Evolutionary conservation across 2,113 vertebrate genomes (phyloP), one percentile per base, ranked within the genome.

Genomic region (Tapirus terrestris): DNA sequence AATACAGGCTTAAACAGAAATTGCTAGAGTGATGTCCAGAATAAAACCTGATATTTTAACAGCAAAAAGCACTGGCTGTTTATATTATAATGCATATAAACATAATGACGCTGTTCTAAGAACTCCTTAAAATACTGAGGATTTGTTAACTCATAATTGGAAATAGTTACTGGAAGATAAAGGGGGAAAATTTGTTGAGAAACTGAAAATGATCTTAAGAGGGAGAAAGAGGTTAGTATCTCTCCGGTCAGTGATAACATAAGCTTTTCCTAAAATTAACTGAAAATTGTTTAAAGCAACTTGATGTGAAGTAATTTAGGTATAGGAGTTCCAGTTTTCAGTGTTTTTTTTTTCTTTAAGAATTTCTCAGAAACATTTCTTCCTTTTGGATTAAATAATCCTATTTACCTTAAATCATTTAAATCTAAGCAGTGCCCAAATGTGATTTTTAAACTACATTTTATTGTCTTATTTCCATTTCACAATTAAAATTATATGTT

Each of bases 1-100:
- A 70, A 84, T 21, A 21, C 72, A 77, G 61, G 89, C 92, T 53
- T 95, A 75, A 96, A 95, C 67, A 67, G 80, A 96, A 94, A 96
- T 95, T 86, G 43, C 94, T 97, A 67, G 48, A 97, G 91, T 68
- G 56, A 79, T 91, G 90, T 96, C 95, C n/a, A 84, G 48, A 92
- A 91, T 95, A 94, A 91, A 96, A 84, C 51, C 7, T 89, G 12
- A 21, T 58, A 33, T 76, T 96, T 90, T 56, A 95, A 43, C 31
- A 80, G 63, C 81, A 95, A 82, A 97, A 97, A 96, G 60, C 89
- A 70, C 56, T 79, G 18, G 31, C 65, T 75, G 43, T 81, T 51
- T 75, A 63, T 85, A 53, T 72, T 73, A 87, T 95, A 88, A 80
- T 92, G n/a, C 53, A 91, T 87, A 43, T 95, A 80, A 94, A 56